Evolutionary conservation across 2,888 invertebrate species (phyloP).

Genomic region (Yponomeuta evonymella): DNA sequence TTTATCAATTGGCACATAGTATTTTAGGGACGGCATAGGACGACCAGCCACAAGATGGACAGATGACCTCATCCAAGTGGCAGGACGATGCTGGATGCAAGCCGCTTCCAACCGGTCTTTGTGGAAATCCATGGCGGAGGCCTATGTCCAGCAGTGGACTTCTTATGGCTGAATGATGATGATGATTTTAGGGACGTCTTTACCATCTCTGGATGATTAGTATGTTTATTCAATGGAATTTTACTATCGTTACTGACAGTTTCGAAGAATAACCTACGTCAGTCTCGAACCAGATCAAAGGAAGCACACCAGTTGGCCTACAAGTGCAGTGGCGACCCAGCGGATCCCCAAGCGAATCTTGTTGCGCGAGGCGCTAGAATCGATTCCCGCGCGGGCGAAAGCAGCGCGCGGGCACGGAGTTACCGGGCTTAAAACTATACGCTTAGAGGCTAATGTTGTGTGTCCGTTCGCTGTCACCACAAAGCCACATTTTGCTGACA

Average conservation of each 20-base stretch:
- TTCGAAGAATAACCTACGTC: background rate
- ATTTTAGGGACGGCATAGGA: no score
- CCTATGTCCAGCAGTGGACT: no score
- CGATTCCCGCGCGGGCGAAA: conserved; percentile 57
- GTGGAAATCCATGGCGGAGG: no score
- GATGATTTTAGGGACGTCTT: no score
- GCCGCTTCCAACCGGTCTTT: no score
- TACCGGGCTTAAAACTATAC: conserved; percentile 47
- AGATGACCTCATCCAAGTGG: no score
- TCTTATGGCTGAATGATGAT: no score
- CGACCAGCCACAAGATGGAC: no score
- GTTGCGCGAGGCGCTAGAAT: conserved; percentile 56
- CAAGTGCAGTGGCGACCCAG: conserved; percentile 21
- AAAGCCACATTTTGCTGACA: background rate
- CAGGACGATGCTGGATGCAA: no score
- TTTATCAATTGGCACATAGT: no score
- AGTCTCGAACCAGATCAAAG: background rate
- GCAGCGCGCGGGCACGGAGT: conserved; percentile 65
- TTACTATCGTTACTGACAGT: background rate
- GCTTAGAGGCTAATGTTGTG: conserved; percentile 5
- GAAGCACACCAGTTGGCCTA: background rate
- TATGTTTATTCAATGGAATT: no score
- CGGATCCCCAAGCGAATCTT: conserved; percentile 51
- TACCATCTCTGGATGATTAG: no score
- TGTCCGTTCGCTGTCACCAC: background rate